Base-by-base conservation (phyloP, 2,888 invertebrate genomes). In the Pherbina coryleti region DNA sequence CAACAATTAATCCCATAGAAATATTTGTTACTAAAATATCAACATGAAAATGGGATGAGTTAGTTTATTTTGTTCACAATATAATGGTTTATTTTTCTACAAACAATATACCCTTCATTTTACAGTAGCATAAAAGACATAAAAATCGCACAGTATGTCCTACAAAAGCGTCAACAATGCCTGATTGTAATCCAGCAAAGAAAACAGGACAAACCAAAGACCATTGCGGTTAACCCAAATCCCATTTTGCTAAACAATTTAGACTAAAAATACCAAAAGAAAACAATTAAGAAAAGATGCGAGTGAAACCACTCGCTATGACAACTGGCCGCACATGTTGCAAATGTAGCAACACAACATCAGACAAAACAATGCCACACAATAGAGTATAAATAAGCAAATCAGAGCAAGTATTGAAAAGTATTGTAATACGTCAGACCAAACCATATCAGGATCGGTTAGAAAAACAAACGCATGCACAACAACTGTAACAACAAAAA, bases 151-250 rank as follows among this genome's bases (percentile, higher is more conserved):
- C 34, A 31, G 37, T 69, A 25, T 76, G 64, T 31, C 22, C 44
- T n/a, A 74, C 78, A 78, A 74, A 74, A 78, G 57, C 44, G 64
- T 74, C 69, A 78, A 78, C 73, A 78, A 78, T 69, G 70, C 49
- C 14, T 53, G 74, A 78, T 74, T 74, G 74, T 78, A 70, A 78
- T 74, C 78, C 67, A 9, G 60, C 14, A 60, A 19, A n/a, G 66
- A 55, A 57, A 37, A 55, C 57, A 74, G 37, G 28, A 53, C 5
- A 62, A 34, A 49, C 14, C 31, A 34, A 22, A 55, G 82, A 81
- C 84, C 82, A 83, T 84, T 85, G 84, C 85, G 85, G 86, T 78
- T 77, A 82, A 80, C 86, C 86, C 77, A 86, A 85, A 85, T 85
- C 85, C 84, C 83, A 85, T 85, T 85, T 85, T 80, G 79, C 83